phyloP scores from a whole-genome alignment of 2,888 invertebrate species.

The Schizotus pectinicornis region DNA sequence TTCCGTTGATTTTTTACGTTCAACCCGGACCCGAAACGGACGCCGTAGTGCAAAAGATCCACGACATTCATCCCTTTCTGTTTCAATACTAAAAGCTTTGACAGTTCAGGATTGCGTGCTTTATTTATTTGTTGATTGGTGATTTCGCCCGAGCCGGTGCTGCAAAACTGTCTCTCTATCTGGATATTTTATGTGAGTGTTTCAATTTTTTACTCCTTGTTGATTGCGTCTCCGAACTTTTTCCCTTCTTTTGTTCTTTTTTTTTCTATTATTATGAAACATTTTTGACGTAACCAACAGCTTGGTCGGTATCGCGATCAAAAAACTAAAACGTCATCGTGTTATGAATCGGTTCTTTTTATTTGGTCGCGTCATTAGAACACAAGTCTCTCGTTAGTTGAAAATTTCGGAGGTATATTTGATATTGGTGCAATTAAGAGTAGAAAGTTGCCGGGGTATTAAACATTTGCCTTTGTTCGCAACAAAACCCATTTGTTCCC shows the following conservation, averaged over 20 bases:
- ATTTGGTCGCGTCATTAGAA: no score
- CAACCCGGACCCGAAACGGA: neutral
- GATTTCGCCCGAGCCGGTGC: conserved; percentile 27
- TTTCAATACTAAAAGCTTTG: conserved; percentile 8
- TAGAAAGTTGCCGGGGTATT: no score
- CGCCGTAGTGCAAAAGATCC: conserved; percentile 11
- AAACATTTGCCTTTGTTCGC: no score
- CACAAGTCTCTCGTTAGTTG: no score
- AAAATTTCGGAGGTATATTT: no score
- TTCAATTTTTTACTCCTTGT: neutral
- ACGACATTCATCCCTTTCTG: neutral
- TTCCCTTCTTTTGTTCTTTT: neutral
- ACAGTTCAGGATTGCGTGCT: conserved; percentile 23
- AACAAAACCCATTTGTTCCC: no score
- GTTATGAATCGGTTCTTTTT: no score
- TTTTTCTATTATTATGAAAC: neutral
- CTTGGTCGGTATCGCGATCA: no score
- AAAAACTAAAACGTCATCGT: no score
- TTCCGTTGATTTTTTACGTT: conserved; percentile 9
- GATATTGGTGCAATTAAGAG: no score
- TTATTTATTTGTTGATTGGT: conserved; percentile 24
- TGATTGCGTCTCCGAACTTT: neutral
- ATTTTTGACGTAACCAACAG: no score
- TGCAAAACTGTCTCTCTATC: conserved; percentile 13
- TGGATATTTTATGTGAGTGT: conserved; percentile 26